phyloP scores from a whole-genome alignment of 2,888 invertebrate species.

The Ennomos fuscantarius region DNA sequence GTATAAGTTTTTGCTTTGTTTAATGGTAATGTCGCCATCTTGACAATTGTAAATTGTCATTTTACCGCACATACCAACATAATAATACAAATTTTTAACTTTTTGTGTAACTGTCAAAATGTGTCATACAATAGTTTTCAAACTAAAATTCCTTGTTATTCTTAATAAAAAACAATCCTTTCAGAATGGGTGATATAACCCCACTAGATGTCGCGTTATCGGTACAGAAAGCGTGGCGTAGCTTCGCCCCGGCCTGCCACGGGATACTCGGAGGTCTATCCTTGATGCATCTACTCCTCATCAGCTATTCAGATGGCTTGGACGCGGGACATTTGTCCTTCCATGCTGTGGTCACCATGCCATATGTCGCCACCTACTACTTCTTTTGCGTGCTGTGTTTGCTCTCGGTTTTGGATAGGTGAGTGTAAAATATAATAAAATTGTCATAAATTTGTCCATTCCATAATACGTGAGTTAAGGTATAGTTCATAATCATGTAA shows the following conservation, averaged over 20 bases:
- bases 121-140: too few relatives aligned
- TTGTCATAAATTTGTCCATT: too few relatives aligned
- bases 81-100: too few relatives aligned
- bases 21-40: too few relatives aligned
- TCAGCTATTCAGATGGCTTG: constrained; percentile 80
- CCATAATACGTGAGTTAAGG: too few relatives aligned
- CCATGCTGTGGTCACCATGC: constrained; percentile 79
- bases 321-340: constrained; percentile 78
- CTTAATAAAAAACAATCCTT: constrained; percentile 23
- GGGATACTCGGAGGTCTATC: constrained; percentile 86
- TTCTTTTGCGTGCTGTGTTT: constrained; percentile 85
- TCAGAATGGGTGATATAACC: constrained; percentile 73
- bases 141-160: not conserved
- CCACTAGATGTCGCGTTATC: constrained; percentile 83
- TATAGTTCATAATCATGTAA: too few relatives aligned
- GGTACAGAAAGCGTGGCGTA: constrained; percentile 79
- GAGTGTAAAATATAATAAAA: too few relatives aligned
- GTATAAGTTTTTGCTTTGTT: too few relatives aligned
- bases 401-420: constrained; percentile 86
- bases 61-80: too few relatives aligned
- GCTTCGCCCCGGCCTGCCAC: constrained; percentile 83
- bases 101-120: too few relatives aligned
- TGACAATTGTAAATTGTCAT: too few relatives aligned
- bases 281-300: constrained; percentile 84
- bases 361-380: constrained; percentile 83